Conservation (phyloP, 1,140 invertebrate species). For the Pogonomyrmex californicus region DNA sequence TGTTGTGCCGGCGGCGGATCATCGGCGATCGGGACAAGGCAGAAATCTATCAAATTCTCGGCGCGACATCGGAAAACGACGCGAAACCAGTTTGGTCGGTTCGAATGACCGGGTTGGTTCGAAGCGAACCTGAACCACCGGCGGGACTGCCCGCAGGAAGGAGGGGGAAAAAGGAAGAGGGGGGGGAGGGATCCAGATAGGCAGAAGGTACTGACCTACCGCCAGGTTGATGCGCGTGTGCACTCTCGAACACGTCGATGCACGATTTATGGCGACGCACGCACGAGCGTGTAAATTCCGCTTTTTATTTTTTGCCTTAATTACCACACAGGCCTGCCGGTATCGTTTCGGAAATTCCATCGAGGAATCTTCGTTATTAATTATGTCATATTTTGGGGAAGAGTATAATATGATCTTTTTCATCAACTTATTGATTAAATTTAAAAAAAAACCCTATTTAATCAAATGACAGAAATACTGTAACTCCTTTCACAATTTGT, state of each 20-base stretch:
- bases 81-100: conserved; percentile 86
- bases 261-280: conserved; percentile 44
- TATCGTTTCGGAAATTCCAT: not conserved
- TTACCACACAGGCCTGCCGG: not conserved
- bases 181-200: conserved; percentile 64
- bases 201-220: conserved; percentile 78
- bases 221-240: conserved; percentile 67
- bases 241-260: conserved; percentile 43
- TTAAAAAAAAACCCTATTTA: not conserved
- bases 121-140: conserved; percentile 67
- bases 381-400: not conserved
- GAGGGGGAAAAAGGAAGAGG: conserved; percentile 34
- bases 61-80: conserved; percentile 83
- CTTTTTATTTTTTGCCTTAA: conserved; percentile 8
- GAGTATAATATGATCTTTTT: not conserved
- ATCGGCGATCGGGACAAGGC: conserved; percentile 76
- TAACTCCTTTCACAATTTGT: not conserved
- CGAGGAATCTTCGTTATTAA: not conserved
- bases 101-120: conserved; percentile 83
- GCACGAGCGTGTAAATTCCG: conserved; percentile 38
- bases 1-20: conserved; percentile 63
- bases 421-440: not conserved
- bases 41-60: conserved; percentile 86
- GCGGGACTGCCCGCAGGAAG: conserved; percentile 39
- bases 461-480: not conserved